A percentile compares a stretch with the other conserved stretches of the same genome.
These are phyloP conservation scores for Synergus gifuensis DNA, from an alignment of 2,888 invertebrate genomes.

Conservation along the genomic window DNA sequence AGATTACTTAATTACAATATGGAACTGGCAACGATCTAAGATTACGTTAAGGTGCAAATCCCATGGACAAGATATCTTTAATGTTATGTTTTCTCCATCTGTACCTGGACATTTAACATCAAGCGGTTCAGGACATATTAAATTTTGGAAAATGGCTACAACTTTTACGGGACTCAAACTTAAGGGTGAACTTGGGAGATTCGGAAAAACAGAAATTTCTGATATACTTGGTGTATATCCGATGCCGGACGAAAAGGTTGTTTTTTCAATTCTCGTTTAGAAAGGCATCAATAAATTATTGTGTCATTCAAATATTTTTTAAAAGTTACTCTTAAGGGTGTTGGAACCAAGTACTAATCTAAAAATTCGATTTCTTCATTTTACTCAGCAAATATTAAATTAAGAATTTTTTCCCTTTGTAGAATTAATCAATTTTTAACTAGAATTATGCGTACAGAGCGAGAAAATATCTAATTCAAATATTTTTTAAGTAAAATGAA, in stretches of 20 bases:
- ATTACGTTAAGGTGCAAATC: slow-evolving; percentile 90
- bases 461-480: no score
- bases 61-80: slow-evolving; percentile 88
- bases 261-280: neutral
- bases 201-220: slow-evolving; percentile 95
- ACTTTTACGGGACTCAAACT: slow-evolving; percentile 96
- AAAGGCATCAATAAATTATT: neutral
- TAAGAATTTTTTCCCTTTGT: no score
- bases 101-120: slow-evolving; percentile 89
- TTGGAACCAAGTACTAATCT: no score
- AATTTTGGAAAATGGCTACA: slow-evolving; percentile 95
- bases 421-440: no score
- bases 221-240: slow-evolving; percentile 91
- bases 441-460: no score
- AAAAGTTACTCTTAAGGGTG: no score
- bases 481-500: no score
- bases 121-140: slow-evolving; percentile 87
- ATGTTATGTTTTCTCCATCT: slow-evolving; percentile 89
- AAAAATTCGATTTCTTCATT: no score
- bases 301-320: neutral
- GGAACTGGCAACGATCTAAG: slow-evolving; percentile 90
- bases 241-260: slow-evolving; percentile 92
- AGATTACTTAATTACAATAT: slow-evolving; percentile 92
- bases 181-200: slow-evolving; percentile 92
- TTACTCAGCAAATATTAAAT: no score